Conservation (phyloP, 2,888 invertebrate species). For the Hybos culiciformis region DNA sequence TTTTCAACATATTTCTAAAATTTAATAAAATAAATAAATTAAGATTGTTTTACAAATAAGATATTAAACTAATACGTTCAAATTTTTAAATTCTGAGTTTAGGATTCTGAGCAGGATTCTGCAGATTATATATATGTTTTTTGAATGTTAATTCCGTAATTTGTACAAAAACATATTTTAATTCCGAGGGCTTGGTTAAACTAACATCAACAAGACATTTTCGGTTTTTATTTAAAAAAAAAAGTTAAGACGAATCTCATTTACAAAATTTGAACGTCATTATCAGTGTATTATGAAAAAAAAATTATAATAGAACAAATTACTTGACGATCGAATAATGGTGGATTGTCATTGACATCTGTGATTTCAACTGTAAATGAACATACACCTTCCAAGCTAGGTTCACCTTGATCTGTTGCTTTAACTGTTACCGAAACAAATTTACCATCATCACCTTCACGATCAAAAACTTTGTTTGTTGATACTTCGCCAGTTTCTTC, state of each 20-base stretch:
- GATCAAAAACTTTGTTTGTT: constrained; percentile 91
- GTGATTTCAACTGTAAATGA: constrained; percentile 97
- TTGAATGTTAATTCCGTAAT: too few relatives aligned
- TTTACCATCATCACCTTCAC: constrained; percentile 93
- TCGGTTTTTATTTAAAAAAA: constrained; percentile 7
- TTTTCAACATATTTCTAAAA: constrained; percentile 91
- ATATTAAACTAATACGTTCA: background rate
- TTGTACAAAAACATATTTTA: too few relatives aligned
- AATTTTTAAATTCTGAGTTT: background rate
- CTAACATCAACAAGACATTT: too few relatives aligned
- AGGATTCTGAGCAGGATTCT: background rate
- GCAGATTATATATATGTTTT: too few relatives aligned
- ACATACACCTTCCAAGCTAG: constrained; percentile 93
- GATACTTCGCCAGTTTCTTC: constrained; percentile 90
- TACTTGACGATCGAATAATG: constrained; percentile 89
- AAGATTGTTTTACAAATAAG: background rate
- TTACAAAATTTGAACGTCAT: background rate
- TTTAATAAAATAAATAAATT: constrained; percentile 17
- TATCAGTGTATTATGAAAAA: constrained; percentile 15
- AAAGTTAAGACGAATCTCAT: background rate
- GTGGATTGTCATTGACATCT: constrained; percentile 95
- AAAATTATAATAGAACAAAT: too few relatives aligned
- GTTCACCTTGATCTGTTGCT: constrained; percentile 97
- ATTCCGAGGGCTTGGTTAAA: too few relatives aligned
- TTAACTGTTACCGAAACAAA: constrained; percentile 94